Evolutionary conservation across 2,113 vertebrate genomes (phyloP).

Genomic region (Todiramphus chloris): DNA sequence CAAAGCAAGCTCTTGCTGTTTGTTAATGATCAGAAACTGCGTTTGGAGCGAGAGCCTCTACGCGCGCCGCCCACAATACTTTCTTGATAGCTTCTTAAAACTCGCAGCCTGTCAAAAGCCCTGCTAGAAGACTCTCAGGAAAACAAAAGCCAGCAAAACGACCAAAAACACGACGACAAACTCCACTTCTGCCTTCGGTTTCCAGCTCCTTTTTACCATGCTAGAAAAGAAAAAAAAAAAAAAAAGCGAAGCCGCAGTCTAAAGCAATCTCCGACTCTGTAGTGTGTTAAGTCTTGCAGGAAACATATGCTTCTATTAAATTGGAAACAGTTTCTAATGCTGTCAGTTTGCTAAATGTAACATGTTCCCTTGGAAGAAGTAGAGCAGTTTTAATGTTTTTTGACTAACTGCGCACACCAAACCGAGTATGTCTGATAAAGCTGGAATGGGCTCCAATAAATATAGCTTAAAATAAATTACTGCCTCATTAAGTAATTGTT

Average conservation of each 20-base stretch:
- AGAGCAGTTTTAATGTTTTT: constrained; percentile 24
- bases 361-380: constrained; percentile 25
- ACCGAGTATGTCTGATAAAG: constrained; percentile 34
- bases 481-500: constrained; percentile 68
- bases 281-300: constrained; percentile 40
- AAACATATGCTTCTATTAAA: constrained; percentile 54
- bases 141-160: not conserved
- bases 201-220: not conserved
- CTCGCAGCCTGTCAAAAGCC: not conserved
- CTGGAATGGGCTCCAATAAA: constrained; percentile 48
- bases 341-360: constrained; percentile 46
- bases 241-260: not conserved
- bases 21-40: constrained; percentile 63
- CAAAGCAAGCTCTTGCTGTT: constrained; percentile 63
- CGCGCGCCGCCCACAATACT: not conserved
- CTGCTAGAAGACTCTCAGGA: not conserved
- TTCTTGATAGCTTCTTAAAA: constrained; percentile 36
- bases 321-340: constrained; percentile 48
- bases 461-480: constrained; percentile 67
- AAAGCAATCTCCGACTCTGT: constrained; percentile 5
- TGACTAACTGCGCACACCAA: constrained; percentile 40
- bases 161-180: not conserved
- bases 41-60: not conserved
- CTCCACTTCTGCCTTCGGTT: not conserved
- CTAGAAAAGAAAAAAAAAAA: not conserved